Base-by-base conservation (phyloP, 2,113 vertebrate species). In the Eira barbara region DNA sequence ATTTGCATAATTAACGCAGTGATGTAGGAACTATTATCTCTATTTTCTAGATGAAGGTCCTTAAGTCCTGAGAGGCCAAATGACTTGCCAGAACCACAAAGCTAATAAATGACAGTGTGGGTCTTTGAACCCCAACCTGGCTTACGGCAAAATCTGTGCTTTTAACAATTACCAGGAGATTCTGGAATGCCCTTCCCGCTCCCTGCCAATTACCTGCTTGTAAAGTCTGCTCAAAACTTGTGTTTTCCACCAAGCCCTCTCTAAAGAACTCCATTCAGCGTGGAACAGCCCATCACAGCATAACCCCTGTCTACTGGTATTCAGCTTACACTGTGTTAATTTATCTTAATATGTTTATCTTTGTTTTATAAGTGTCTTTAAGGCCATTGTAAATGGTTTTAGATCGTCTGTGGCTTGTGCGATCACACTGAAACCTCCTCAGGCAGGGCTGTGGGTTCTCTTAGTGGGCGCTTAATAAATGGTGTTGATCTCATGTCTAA, bases 311-410 rank as follows among this genome's bases (percentile, higher is more conserved):
- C 49, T 79, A 57, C 13, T 82, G 55, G n/a, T 55, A 15, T 83
- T 84, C 42, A 25, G 31, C 73, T 87, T 95, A 57, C 18, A 67
- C 14, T 7, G 3, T 42, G 47, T 59, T 52, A n/a, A 65, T 94
- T 65, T 92, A 73, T 67, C 59, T 57, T 83, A 67, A 52, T 80
- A 29, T 74, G 76, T 89, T 95, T 91, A 49, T 82, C 42, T 96
- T 91, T 73, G 74, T 71, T 90, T 94, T 59, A 36, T 88, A 95
- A 93, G 89, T 88, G 63, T 76, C 65, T 91, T 57, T 52, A 63
- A 93, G 81, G 52, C 29, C 67, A 61, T 57, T 90, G 61, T 82
- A 89, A 69, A 79, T 47, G 71, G 67, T 63, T 52, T 96, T 69
- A 55, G 79, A 36, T 89, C 14, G 36, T 47, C 45, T 85, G 65